Evolutionary conservation across 2,888 invertebrate genomes (phyloP), one percentile per base, ranked within the genome.

Genomic region (Sarcophaga carnaria): DNA sequence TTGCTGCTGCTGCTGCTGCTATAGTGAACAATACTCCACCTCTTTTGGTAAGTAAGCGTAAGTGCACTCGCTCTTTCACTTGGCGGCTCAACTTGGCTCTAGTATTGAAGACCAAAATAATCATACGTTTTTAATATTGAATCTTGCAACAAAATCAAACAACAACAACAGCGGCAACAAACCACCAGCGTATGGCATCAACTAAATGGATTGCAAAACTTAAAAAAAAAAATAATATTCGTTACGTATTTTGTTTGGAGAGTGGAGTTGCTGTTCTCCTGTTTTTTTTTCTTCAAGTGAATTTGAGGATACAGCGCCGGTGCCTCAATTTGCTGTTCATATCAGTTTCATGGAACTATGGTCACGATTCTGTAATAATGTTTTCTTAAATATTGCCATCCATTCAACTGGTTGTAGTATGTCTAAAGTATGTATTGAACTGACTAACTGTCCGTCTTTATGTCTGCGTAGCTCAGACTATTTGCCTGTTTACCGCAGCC

Each of bases 281-380:
- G 75, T 66, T 62, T 60, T 49, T 54, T 60, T 64, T 54, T 14
- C 70, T 75, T 63, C 37, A 67, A 80, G 63, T 78, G n/a, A 47
- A 76, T 83, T 82, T 84, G 37, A 80, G 80, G 70, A 76, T 81
- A 84, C 83, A 82, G 84, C 87, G 83, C 86, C 83, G 74, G 83
- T 86, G 88, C 88, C 85, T 85, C 85, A 89, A 88, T 88, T 89
- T 89, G 87, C 89, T 90, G 86, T 85, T 89, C 90, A 92, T 93
- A 93, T 93, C 93, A 93, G 93, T 93, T 93, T 93, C 93, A 93
- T 93, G 93, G 92, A 93, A 93, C 93, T 93, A 91, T 90, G 90
- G 93, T 93, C 93, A 93, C 93, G 93, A 93, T 93, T 93, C 90
- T 90, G 93, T 92, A 93, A 93, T 93, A 93, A 92, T 91, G 92